Evolutionary conservation across 2,888 invertebrate genomes (phyloP), one percentile per base, ranked within the genome.

Genomic region (Drosophila affinis): DNA sequence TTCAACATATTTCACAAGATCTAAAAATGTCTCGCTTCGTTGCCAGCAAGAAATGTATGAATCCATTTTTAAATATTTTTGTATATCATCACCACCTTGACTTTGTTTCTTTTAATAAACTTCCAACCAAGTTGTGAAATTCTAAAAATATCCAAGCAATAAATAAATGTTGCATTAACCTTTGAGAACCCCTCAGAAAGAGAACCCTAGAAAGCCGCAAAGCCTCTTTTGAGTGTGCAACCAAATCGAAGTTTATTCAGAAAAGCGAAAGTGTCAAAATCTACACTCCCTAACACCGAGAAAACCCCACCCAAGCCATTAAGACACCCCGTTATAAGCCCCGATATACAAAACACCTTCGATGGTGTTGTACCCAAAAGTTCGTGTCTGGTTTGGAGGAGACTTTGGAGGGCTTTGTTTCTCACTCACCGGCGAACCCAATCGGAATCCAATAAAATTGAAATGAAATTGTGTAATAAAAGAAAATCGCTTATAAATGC

Each of bases 361-460:
- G 53, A 32, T 69, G 59, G 57, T 72, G 27, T 75, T 3, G 29
- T 34, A 12, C 18, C 46, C 17, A 32, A 56, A 55, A 47, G 56
- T 56, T 34, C 39, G 54, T 32, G 56, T 32, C 68, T 68, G 32
- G 67, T 21, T 58, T 67, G 39, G 34, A 69, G 21, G 21, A 57
- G 82, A 71, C 75, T 80, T 83, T 77, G 78, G 80, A 75, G 87
- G 78, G 61, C 78, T 83, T 87, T 75, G 78, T 87, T 84, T 75
- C 78, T 58, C 21, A 14, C 39, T n/a, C 39, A 59, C 59, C 69
- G 75, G 72, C 70, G 64, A 60, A 72, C 58, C 67, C 61, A 53
- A 60, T 62, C 55, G 67, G 45, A 72, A 62, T 67, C 58, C 67
- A 67, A 67, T 69, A 68, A 67, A 67, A 69, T 57, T 53, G 53